These are phyloP conservation scores for Heptranchias perlo DNA, from an alignment of 2,113 vertebrate genomes.

Conservation along the genomic window DNA sequence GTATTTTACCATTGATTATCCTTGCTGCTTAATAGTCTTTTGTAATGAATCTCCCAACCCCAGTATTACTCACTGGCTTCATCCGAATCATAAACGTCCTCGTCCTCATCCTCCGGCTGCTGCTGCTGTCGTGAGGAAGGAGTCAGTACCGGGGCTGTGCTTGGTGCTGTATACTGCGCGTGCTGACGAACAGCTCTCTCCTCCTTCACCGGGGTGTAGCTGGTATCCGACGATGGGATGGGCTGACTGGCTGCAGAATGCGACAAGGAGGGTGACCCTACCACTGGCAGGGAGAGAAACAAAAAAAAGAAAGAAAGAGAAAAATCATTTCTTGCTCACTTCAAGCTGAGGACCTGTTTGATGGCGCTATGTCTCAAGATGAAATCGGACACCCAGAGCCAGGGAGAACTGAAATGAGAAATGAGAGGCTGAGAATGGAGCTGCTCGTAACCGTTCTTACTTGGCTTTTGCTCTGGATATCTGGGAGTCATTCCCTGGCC, in stretches of 20 bases:
- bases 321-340: neutral
- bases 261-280: neutral
- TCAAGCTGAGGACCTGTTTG: neutral
- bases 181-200: constrained; percentile 59
- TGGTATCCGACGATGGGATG: neutral
- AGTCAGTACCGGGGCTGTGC: fast-evolving
- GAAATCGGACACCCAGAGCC: neutral
- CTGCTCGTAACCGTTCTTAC: neutral
- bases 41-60: neutral
- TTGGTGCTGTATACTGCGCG: constrained; percentile 43
- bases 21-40: neutral
- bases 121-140: constrained; percentile 56
- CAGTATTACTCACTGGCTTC: constrained; percentile 78
- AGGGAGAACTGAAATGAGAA: neutral
- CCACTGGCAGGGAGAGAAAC: neutral
- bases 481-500: constrained; percentile 25
- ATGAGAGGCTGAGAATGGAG: neutral
- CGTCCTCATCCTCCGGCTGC: constrained; percentile 77
- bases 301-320: neutral
- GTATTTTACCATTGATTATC: neutral
- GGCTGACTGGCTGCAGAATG: neutral
- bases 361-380: neutral
- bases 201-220: constrained; percentile 47
- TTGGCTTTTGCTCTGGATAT: constrained; percentile 37
- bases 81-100: constrained; percentile 90